Percentiles rank a stretch among this genome's conserved stretches.
Evolutionary conservation across 2,797 vertebrate genomes (phyloP).

Genomic region (Zenarchopterus dispar): DNA sequence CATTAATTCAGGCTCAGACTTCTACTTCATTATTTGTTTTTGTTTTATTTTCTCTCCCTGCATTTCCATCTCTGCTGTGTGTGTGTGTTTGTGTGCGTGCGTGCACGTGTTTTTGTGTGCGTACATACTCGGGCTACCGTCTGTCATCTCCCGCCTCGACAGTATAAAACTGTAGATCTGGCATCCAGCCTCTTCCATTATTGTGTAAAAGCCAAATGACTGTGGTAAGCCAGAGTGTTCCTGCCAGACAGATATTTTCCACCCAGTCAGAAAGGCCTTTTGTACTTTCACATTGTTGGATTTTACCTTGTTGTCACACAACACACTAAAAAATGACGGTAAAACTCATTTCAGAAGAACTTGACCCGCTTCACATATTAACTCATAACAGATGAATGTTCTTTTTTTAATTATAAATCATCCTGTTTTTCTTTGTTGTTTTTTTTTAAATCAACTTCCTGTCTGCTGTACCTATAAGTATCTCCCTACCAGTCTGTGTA

Average conservation of each 20-base stretch:
- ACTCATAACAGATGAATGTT: too few relatives aligned
- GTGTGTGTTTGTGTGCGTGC: conserved; percentile 14
- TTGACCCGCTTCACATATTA: too few relatives aligned
- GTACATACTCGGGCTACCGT: conserved; percentile 16
- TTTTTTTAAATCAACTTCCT: too few relatives aligned
- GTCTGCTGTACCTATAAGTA: too few relatives aligned
- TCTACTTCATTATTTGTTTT: conserved; percentile 45
- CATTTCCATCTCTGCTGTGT: conserved; percentile 51
- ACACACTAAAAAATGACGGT: background rate
- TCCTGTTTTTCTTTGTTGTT: too few relatives aligned
- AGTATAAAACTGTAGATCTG: conserved; percentile 43
- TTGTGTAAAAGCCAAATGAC: conserved; percentile 50
- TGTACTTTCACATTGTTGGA: conserved; percentile 11
- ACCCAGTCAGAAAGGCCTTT: conserved; percentile 21
- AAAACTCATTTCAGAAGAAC: too few relatives aligned
- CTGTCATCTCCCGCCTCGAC: conserved; percentile 45
- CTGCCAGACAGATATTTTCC: conserved; percentile 29
- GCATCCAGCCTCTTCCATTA: conserved; percentile 38
- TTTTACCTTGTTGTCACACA: conserved; percentile 14
- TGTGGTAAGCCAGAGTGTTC: conserved; percentile 17
- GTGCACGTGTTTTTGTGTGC: background rate
- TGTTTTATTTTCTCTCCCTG: conserved; percentile 39
- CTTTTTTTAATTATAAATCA: too few relatives aligned
- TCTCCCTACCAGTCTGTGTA: background rate
- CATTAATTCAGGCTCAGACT: conserved; percentile 10